A percentile compares a stretch with the other conserved stretches of the same genome.
phyloP scores from a whole-genome alignment of 2,113 vertebrate species.

The Corythoichthys haematopterus region DNA sequence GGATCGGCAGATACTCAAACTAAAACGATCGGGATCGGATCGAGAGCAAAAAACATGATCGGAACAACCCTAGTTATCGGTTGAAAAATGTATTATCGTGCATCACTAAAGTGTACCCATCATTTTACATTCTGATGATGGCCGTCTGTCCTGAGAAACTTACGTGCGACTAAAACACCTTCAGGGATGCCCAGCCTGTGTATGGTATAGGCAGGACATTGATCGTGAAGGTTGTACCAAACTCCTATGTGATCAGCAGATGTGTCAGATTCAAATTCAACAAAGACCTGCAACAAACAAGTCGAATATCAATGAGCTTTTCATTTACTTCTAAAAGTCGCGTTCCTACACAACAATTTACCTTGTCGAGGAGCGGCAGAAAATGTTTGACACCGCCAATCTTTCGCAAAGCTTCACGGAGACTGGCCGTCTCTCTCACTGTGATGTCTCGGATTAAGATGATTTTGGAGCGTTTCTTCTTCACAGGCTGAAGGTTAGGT shows the following conservation, averaged over 20 bases:
- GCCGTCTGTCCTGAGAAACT: background rate
- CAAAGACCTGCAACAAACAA: background rate
- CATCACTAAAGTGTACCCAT: background rate
- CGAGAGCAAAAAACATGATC: no score
- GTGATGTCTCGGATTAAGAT: conserved; percentile 44
- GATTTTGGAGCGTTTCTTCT: fast-evolving
- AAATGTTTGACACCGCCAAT: conserved; percentile 7
- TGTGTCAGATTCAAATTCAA: conserved; percentile 13
- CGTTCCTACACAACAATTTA: conserved; percentile 6
- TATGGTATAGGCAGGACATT: background rate
- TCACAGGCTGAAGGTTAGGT: background rate
- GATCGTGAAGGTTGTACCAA: conserved; percentile 41
- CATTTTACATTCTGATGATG: background rate
- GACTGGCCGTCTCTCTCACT: background rate
- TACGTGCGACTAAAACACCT: background rate
- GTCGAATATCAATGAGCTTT: background rate
- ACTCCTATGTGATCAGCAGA: conserved; percentile 44
- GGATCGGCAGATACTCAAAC: no score
- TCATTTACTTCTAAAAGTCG: background rate
- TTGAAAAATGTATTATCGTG: no score
- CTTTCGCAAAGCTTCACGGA: background rate
- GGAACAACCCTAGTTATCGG: no score
- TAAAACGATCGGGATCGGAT: no score
- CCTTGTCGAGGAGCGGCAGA: conserved; percentile 58
- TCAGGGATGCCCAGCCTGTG: background rate